Percentiles rank a stretch among this genome's conserved stretches.
Evolutionary conservation across 2,797 vertebrate species (phyloP).

Genomic region (Loriculus beryllinus): DNA sequence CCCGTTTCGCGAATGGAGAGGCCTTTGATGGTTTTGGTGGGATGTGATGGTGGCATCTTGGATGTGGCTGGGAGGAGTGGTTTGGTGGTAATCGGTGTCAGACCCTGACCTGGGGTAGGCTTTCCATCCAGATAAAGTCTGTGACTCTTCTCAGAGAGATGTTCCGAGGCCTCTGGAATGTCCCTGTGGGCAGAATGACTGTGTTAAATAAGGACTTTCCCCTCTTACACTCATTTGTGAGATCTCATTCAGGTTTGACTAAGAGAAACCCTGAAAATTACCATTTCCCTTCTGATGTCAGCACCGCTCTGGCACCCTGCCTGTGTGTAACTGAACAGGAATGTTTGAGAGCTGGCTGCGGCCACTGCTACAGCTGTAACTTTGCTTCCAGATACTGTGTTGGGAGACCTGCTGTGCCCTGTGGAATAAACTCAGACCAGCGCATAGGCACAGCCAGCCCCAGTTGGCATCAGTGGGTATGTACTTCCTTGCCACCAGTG

Average conservation of each 20-base stretch:
- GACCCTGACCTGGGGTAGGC: neutral
- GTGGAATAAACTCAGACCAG: neutral
- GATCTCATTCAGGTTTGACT: conserved; percentile 50
- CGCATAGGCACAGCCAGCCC: neutral
- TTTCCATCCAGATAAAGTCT: neutral
- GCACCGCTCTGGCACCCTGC: neutral
- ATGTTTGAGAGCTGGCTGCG: neutral
- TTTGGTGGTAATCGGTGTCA: fast-evolving
- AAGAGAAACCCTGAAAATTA: conserved; percentile 26
- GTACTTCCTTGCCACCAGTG: fast-evolving
- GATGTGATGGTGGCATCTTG: neutral
- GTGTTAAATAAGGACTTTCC: neutral
- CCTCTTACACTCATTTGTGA: neutral
- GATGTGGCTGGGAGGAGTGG: neutral
- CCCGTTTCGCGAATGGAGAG: neutral
- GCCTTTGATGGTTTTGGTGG: neutral
- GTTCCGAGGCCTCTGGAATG: neutral
- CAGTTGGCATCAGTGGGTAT: neutral
- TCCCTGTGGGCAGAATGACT: neutral
- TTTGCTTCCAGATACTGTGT: fast-evolving
- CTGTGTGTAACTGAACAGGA: neutral
- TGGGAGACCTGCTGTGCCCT: neutral
- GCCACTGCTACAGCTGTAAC: neutral
- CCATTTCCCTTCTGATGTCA: conserved; percentile 40
- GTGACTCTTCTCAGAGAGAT: neutral